These are phyloP conservation scores for Aselliscus stoliczkanus DNA, from an alignment of 2,797 vertebrate genomes.

Conservation along the genomic window DNA sequence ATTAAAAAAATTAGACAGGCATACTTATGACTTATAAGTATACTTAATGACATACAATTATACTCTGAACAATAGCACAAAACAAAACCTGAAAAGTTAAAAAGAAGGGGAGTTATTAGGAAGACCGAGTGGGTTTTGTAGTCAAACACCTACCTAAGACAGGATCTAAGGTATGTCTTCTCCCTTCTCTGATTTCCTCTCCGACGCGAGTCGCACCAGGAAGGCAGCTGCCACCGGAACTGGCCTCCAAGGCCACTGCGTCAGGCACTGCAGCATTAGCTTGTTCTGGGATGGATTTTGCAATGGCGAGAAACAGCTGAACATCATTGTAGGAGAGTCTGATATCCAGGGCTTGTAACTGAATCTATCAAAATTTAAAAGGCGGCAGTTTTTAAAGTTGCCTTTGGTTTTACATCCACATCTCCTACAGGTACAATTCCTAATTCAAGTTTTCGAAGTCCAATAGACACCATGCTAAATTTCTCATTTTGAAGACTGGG, in stretches of 20 bases:
- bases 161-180: constrained; percentile 84
- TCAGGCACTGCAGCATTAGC: constrained; percentile 71
- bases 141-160: constrained; percentile 84
- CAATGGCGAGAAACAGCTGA: constrained; percentile 95
- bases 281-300: constrained; percentile 92
- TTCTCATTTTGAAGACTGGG: neutral
- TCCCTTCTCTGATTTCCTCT: constrained; percentile 76
- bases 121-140: neutral
- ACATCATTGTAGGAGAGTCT: constrained; percentile 98
- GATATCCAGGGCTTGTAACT: constrained; percentile 94
- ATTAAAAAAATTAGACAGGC: neutral
- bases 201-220: constrained; percentile 31
- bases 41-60: constrained; percentile 24
- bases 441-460: neutral
- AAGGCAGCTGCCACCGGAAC: neutral
- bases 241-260: neutral
- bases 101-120: neutral
- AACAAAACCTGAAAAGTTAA: neutral
- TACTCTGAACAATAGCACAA: neutral
- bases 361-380: constrained; percentile 85
- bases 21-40: constrained; percentile 1
- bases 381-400: neutral
- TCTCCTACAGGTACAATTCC: neutral
- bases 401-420: neutral
- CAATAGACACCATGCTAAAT: neutral